Percentiles rank a stretch among this genome's conserved stretches.
phyloP scores from a whole-genome alignment of 2,888 invertebrate species.

The Zygogramma bicolorata region DNA sequence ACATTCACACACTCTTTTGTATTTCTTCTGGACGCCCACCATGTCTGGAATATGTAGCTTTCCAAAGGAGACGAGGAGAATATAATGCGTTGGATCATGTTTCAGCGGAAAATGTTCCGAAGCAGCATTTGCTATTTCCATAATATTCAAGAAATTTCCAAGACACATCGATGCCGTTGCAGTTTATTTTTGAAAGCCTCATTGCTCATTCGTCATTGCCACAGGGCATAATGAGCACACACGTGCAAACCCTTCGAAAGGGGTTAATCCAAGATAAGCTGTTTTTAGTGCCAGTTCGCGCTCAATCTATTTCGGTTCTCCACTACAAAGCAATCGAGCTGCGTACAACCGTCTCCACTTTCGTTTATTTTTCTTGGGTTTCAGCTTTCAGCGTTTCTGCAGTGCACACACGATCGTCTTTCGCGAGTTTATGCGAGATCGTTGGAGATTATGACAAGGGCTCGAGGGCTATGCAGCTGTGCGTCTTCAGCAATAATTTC shows the following conservation, averaged over 20 bases:
- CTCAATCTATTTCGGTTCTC: slow-evolving; percentile 13
- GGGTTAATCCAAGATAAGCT: slow-evolving; percentile 3
- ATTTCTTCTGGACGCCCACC: too few species aligned
- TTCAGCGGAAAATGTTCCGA: too few species aligned
- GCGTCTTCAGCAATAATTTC: neutral
- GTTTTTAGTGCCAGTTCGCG: neutral
- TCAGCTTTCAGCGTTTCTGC: too few species aligned
- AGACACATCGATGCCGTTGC: too few species aligned
- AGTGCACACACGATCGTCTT: neutral
- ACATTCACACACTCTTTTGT: too few species aligned
- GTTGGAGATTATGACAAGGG: neutral
- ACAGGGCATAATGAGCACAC: neutral
- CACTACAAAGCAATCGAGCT: neutral
- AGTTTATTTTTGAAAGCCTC: neutral
- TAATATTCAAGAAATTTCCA: too few species aligned
- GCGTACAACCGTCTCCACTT: neutral
- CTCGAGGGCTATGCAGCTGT: neutral
- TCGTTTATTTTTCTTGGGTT: slow-evolving; percentile 2
- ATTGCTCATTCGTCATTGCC: neutral
- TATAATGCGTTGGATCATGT: too few species aligned
- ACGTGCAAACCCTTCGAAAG: neutral
- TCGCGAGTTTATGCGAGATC: neutral
- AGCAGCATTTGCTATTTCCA: too few species aligned
- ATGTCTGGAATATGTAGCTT: too few species aligned
- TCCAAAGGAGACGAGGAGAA: too few species aligned